Percentiles rank a stretch among this genome's conserved stretches.
phyloP scores from a whole-genome alignment of 2,888 invertebrate genomes.

The Lasioglossum villosulum region DNA sequence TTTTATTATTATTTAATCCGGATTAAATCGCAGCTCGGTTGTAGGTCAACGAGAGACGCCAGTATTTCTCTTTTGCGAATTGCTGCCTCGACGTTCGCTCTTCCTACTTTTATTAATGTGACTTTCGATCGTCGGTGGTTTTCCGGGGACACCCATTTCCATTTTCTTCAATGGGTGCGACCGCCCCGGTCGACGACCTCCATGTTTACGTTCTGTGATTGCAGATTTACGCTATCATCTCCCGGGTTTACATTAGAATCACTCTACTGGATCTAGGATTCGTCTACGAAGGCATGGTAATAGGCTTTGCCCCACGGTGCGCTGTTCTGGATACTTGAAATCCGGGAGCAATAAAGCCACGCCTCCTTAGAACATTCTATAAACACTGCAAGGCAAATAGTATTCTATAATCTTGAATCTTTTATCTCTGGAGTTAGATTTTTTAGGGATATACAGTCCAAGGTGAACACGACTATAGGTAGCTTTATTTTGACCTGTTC shows the following conservation, averaged over 20 bases:
- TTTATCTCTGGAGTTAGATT: not conserved
- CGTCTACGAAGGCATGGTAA: no score
- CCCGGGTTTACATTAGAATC: not conserved
- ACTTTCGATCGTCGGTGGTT: not conserved
- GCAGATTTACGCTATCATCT: not conserved
- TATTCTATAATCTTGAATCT: not conserved
- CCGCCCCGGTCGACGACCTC: conserved; percentile 28
- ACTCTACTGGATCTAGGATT: not conserved
- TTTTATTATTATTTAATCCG: not conserved
- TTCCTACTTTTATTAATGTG: not conserved
- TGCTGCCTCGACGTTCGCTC: not conserved
- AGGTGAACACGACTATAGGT: no score
- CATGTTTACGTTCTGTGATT: conserved; percentile 31
- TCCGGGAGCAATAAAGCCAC: not conserved
- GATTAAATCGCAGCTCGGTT: not conserved
- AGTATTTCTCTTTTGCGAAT: not conserved
- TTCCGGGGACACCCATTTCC: not conserved
- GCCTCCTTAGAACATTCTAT: not conserved
- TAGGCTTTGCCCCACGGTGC: not conserved
- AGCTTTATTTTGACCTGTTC: no score
- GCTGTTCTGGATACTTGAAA: not conserved
- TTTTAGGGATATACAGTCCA: not conserved
- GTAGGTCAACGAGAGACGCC: not conserved
- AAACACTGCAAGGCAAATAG: not conserved
- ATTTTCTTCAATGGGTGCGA: conserved; percentile 7